Evolutionary conservation across 2,888 invertebrate species (phyloP).

Genomic region (Latheticus oryzae): DNA sequence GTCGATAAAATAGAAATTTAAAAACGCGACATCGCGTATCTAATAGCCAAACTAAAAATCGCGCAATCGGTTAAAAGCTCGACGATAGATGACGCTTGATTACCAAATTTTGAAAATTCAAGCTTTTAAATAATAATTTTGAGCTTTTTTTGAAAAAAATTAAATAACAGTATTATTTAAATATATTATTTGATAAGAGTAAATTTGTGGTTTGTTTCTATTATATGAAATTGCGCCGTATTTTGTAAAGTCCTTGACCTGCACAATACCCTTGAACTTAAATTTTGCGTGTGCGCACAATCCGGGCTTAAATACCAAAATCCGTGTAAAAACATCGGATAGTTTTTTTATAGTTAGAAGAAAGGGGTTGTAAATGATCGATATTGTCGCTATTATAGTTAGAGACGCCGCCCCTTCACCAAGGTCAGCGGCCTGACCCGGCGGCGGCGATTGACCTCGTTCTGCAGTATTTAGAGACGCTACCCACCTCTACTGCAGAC

Average conservation of each 20-base stretch:
- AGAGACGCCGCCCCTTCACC: conserved; percentile 49
- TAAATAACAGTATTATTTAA: too few species aligned
- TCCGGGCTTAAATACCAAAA: conserved; percentile 7
- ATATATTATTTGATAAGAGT: too few species aligned
- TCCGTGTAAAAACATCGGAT: neutral
- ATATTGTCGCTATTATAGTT: conserved; percentile 30
- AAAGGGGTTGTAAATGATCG: conserved; percentile 31
- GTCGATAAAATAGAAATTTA: conserved; percentile 11
- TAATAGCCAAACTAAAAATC: conserved; percentile 26
- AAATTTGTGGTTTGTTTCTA: too few species aligned
- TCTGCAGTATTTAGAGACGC: conserved; percentile 57
- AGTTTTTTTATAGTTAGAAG: conserved; percentile 19
- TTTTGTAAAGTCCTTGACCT: conserved; percentile 62
- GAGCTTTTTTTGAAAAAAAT: too few species aligned
- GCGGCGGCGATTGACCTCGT: conserved; percentile 62
- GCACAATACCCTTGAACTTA: conserved; percentile 59
- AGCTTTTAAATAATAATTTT: too few species aligned
- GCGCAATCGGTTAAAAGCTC: too few species aligned
- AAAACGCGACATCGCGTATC: conserved; percentile 32
- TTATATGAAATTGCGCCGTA: too few species aligned
- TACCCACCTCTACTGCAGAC: conserved; percentile 31
- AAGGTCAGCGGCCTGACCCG: conserved; percentile 62
- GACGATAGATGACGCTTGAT: too few species aligned
- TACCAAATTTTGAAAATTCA: too few species aligned
- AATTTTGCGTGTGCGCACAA: conserved; percentile 45